Evolutionary conservation across 2,797 vertebrate genomes (phyloP), one percentile per base, ranked within the genome.

Genomic region (Sorex maritimensis): DNA sequence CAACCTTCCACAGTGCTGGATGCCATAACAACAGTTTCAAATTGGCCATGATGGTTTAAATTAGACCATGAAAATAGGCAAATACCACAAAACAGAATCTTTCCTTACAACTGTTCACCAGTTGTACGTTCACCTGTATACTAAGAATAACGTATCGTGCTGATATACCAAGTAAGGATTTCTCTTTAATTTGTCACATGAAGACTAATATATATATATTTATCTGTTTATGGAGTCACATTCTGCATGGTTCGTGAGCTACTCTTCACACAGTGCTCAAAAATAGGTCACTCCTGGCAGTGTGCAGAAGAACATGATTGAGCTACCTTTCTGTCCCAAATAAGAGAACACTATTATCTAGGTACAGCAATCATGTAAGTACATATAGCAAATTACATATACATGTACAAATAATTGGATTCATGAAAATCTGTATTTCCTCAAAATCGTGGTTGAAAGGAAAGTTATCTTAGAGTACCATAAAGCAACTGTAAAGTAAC

Each of bases 401-500:
- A 2, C 52, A 41, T 34, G 3, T 28, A 78, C 4, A 83, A 88
- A 73, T 83, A 71, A 30, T 15, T 82, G 61, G 46, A 44, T 77
- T 93, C 21, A 83, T 44, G 44, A 52, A 69, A 87, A 80, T 75
- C 4, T 73, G 17, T 19, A 23, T 63, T 77, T 77, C 49, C 77
- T 86, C 24, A 81, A 58, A 87, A 84, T 78, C n/a, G 38, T 17
- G 75, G 23, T 11, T 69, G 44, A 75, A 77, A 82, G 58, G 52
- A 3, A 71, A 44, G 46, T 68, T 34, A 65, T 10, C 19, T 63
- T 3, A 55, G 14, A 61, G 1, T 52, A 41, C 0, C 38, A 34
- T 38, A 21, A 80, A 86, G 77, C 7, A 72, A 11, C n/a, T 71
- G 72, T 3, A 19, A 23, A 44, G 41, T 12, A 68, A 46, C 38